Evolutionary conservation across 2,888 invertebrate species (phyloP), one percentile per base, ranked within the genome.

Genomic region (Drosophila paucipuncta): DNA sequence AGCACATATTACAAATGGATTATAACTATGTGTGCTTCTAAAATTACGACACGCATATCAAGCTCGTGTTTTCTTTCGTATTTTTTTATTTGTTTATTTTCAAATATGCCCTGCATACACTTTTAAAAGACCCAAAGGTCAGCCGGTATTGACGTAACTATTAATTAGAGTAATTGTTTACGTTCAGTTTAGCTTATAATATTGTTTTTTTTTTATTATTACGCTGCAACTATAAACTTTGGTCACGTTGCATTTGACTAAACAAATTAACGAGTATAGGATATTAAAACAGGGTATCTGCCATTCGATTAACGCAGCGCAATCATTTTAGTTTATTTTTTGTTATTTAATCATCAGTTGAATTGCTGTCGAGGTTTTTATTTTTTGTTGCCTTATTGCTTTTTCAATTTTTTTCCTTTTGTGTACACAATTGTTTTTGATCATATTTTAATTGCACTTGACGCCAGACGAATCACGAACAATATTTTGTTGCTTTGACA

Each of bases 401-500:
- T 65, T 39, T 71, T 43, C 13, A 30, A 30, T 22, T 41, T 60
- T 55, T 68, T 53, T 52, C 57, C 55, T 33, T 63, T 33, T 59
- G 52, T 65, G 13, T 54, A 63, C 55, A 73, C 79, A 79, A 78
- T 80, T 68, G 80, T 73, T 73, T 81, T 71, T 74, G 53, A 69
- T 80, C 73, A 83, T 69, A 71, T 75, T 83, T 83, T 80, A 78
- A 82, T 75, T 69, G 77, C 68, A 79, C 74, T 73, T 63, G 68
- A 70, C 43, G 77, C 64, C 74, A 68, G 54, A 71, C 77, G 72
- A 82, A 77, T 80, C 82, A 77, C 79, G 68, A 77, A 65, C 63
- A 50, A 57, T 50, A 66, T 54, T 65, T 52, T 57, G 53, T 65
- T 67, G 68, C 65, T 74, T 68, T 67, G 79, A 72, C 83, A 81